Evolutionary conservation across 2,888 invertebrate genomes (phyloP), one percentile per base, ranked within the genome.

Genomic region (Conus canariensis): DNA sequence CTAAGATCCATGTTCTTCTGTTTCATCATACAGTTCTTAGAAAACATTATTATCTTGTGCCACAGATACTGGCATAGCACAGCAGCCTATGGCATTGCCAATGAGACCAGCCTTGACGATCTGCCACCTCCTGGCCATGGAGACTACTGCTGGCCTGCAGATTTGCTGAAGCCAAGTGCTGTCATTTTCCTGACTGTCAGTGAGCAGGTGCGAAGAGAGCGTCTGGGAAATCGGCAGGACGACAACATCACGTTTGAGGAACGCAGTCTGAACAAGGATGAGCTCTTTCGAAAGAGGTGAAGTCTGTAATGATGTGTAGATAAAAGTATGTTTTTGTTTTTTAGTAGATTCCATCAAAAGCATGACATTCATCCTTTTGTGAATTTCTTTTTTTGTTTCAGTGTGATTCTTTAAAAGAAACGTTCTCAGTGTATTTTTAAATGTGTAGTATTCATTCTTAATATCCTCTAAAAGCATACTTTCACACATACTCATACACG

Each of bases 21-120:
- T 10, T 80, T 25, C 80, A 80, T 80, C 12, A 80, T 16, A 64
- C 60, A 85, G 45, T 80, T 10, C 10, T 83, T 16, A 14, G 30
- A 83, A 56, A 58, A 12, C 45, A 14, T 30, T 9, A 83, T 10
- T 19, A 58, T 59, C 22, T 5, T 85, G 8, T 70, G 16, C 70
- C 25, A 4, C 89, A 94, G 94, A 88, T 94, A 91, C 85, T 94
- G 94, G 94, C 94, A 94, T 90, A 94, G 94, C 85, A 94, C 94
- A 56, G 92, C 45, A 45, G 94, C 94, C 0, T 94, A 94, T 91
- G 94, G 94, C 16, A 94, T 94, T 22, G 94, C 94, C 19, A 93
- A 94, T 90, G 94, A 94, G 88, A 92, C 92, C 1, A 93, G 93
- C 80, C 88, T 88, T 9, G 91, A 90, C 19, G 94, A 94, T 85